Evolutionary conservation across 2,797 vertebrate species (phyloP).

Genomic region (Heterohyrax brucei): DNA sequence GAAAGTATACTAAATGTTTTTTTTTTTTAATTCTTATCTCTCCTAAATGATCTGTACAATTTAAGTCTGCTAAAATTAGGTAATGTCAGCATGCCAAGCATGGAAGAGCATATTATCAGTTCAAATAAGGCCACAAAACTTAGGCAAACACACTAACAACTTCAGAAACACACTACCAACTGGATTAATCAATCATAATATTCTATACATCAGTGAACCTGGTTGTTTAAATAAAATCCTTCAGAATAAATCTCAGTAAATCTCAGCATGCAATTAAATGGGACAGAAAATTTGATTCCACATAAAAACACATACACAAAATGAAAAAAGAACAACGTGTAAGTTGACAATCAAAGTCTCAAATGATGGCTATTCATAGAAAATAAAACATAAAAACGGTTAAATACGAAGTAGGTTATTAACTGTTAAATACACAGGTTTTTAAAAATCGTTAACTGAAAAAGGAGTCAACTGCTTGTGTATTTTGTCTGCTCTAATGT

Average conservation of each 20-base stretch:
- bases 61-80: conserved; percentile 22
- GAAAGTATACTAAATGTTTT: background rate
- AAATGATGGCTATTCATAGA: background rate
- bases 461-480: background rate
- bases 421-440: conserved; percentile 16
- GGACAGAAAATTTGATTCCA: conserved; percentile 64
- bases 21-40: background rate
- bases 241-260: conserved; percentile 70
- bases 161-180: conserved; percentile 18
- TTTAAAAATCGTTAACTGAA: conserved; percentile 6
- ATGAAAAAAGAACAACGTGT: background rate
- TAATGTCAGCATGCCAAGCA: conserved; percentile 30
- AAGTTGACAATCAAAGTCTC: conserved; percentile 12
- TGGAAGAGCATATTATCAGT: background rate
- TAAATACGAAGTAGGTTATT: background rate
- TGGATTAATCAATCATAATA: conserved; percentile 1
- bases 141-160: background rate
- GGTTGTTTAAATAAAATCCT: conserved; percentile 62
- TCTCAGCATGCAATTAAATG: conserved; percentile 63
- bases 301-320: conserved; percentile 13
- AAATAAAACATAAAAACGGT: conserved; percentile 43
- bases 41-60: conserved; percentile 9
- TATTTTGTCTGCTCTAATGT: conserved; percentile 29
- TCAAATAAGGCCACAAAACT: conserved; percentile 45
- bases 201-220: conserved; percentile 19